Base-by-base conservation (phyloP, 1,140 invertebrate genomes). In the Diploscapter pachys region DNA sequence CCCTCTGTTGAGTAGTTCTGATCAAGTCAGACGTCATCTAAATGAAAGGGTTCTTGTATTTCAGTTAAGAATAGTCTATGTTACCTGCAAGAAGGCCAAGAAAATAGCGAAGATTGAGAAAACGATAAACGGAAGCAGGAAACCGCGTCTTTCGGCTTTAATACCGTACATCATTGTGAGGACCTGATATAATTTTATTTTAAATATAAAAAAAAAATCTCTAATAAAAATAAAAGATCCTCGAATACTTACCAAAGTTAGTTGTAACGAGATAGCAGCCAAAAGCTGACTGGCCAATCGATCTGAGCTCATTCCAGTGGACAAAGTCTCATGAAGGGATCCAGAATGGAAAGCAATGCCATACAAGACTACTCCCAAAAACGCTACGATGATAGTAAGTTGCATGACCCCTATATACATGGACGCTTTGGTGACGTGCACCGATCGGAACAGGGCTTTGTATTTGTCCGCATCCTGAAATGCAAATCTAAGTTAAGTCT, bases 161-260 rank as follows among this genome's bases (percentile, higher is more conserved):
- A 85, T 73, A 49, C 83, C 83, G 65, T 85, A 82, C 13, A 85
- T 73, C 80, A 85, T 81, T 54, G 85, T 73, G 13, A 84, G 79
- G 63, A 67, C 65, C 65, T 67, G 52, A 67, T 13, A 51, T 13
- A 52, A 54, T 13, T 13, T 8, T 53, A 52, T 67, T 5, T 53
- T n/a, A 6, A 49, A 67, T 13, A 53, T 6, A 67, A 51, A 54
- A 67, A 9, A 8, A 67, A 67, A 51, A 67, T 1, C 31, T 31
- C 31, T 31, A 31, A 31, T 31, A 31, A 31, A 31, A 31, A 31
- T 31, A 31, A 31, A 31, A 31, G 31, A 31, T 31, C 31, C 31
- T 31, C 31, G 31, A 31, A 51, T 52, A 67, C 65, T 8, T 51
- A 85, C 83, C 53, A 85, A 71, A 13, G 80, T 65, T 51, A 85